Conservation (phyloP, 2,113 vertebrate species). For the Ivindomyrus marchei region DNA sequence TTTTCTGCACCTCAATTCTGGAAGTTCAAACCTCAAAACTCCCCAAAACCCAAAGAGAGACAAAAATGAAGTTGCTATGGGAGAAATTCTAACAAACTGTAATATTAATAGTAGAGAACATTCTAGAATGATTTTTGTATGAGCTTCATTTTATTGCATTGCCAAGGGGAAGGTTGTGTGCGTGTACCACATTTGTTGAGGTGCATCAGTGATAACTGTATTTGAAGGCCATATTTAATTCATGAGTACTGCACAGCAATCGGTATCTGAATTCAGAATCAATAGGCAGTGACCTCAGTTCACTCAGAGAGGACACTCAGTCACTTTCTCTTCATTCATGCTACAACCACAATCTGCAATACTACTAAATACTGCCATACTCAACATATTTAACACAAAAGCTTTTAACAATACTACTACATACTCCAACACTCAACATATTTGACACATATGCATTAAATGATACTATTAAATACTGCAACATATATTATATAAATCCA, state of each 20-base stretch:
- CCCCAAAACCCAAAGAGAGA: neutral
- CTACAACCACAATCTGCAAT: neutral
- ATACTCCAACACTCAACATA: neutral
- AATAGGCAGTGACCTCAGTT: conserved; percentile 27
- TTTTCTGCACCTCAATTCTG: neutral
- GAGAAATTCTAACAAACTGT: neutral
- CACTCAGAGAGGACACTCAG: neutral
- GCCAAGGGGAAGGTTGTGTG: neutral
- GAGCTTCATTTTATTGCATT: neutral
- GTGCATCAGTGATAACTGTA: neutral
- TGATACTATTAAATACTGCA: neutral
- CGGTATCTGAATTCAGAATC: conserved; percentile 30
- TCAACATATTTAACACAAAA: neutral
- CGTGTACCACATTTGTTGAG: neutral
- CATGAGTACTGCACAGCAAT: conserved; percentile 24
- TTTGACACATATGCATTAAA: neutral
- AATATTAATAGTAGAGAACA: neutral
- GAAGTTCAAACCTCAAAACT: neutral
- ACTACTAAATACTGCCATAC: neutral
- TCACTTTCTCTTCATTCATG: neutral
- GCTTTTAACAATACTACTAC: neutral
- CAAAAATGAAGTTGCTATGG: neutral
- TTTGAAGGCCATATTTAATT: conserved; percentile 35
- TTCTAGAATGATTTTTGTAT: neutral
- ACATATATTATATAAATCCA: neutral